These are phyloP conservation scores for Hippocampus kuda DNA, from an alignment of 2,797 vertebrate genomes.

Conservation along the genomic window DNA sequence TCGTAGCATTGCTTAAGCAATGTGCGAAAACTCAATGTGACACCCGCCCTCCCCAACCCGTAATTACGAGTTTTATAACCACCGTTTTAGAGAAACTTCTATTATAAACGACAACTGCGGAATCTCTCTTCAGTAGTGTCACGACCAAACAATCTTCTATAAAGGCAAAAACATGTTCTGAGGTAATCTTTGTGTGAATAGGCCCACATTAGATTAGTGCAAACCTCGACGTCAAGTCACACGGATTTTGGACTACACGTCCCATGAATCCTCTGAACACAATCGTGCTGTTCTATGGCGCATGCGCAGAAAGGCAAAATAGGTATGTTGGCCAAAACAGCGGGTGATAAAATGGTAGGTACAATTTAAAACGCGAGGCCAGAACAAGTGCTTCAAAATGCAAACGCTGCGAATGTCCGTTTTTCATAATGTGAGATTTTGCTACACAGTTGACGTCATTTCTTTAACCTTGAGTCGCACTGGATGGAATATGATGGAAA, in stretches of 20 bases:
- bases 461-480: constrained; percentile 51
- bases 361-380: constrained; percentile 37
- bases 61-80: neutral
- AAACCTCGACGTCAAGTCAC: neutral
- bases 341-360: constrained; percentile 83
- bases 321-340: constrained; percentile 71
- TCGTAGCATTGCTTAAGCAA: neutral
- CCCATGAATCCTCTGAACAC: constrained; percentile 35
- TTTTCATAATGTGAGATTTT: constrained; percentile 8
- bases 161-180: neutral
- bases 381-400: constrained; percentile 6
- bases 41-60: too few species aligned
- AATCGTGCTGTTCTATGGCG: constrained; percentile 54
- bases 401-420: constrained; percentile 17
- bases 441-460: constrained; percentile 12
- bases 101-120: neutral
- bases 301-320: constrained; percentile 56
- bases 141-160: neutral
- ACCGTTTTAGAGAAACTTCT: neutral
- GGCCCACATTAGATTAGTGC: neutral
- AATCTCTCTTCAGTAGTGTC: neutral
- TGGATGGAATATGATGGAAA: constrained; percentile 53
- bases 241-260: constrained; percentile 55
- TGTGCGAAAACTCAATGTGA: neutral
- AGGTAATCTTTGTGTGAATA: too few species aligned